phyloP scores from a whole-genome alignment of 2,113 vertebrate genomes.

The Emberiza fucata region DNA sequence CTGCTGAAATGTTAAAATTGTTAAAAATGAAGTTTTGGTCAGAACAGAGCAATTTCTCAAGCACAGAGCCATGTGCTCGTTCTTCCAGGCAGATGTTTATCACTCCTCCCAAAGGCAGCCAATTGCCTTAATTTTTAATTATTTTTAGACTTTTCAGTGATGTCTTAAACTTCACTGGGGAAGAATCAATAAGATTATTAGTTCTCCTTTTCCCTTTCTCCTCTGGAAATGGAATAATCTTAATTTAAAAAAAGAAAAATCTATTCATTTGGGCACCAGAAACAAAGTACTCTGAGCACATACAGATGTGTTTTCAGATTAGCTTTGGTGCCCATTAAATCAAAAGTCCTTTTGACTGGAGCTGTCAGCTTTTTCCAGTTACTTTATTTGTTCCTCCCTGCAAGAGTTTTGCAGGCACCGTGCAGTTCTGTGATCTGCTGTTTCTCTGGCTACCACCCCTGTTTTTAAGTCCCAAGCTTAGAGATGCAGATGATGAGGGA shows the following conservation, averaged over 20 bases:
- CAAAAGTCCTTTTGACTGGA: neutral
- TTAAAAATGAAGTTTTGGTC: neutral
- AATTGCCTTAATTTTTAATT: neutral
- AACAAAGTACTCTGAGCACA: neutral
- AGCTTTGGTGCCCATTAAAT: neutral
- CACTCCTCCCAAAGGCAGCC: neutral
- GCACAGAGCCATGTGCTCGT: neutral
- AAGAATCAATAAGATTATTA: neutral
- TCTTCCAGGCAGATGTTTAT: neutral
- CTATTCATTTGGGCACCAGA: neutral
- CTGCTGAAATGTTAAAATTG: neutral
- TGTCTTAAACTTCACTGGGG: neutral
- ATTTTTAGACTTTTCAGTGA: neutral
- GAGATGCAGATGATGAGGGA: neutral
- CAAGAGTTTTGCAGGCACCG: neutral
- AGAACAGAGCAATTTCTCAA: neutral
- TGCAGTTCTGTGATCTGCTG: neutral
- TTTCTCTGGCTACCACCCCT: neutral
- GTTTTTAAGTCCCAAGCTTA: neutral
- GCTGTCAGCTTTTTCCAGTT: neutral
- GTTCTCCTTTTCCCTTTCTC: neutral
- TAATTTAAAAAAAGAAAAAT: neutral
- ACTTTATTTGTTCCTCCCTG: neutral
- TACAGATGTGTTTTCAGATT: accelerated
- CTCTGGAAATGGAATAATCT: neutral